A percentile compares a stretch with the other conserved stretches of the same genome.
These are phyloP conservation scores for Xylophagus ater DNA, from an alignment of 2,888 invertebrate species.

Conservation along the genomic window DNA sequence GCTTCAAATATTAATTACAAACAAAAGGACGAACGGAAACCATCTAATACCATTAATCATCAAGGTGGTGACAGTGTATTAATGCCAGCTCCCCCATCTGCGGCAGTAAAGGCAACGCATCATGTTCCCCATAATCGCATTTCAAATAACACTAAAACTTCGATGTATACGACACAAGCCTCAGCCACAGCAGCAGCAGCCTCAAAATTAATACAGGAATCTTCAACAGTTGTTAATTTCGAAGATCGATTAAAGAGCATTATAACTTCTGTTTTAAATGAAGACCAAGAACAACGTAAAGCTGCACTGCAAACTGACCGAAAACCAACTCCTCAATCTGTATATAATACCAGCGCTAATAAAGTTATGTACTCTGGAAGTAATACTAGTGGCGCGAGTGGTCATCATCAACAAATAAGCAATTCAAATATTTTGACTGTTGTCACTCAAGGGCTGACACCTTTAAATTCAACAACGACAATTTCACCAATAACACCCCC, in stretches of 20 bases:
- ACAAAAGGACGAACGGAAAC: slow-evolving; percentile 39
- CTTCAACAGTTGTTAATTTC: slow-evolving; percentile 77
- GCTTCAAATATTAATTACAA: slow-evolving; percentile 30
- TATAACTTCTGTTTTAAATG: slow-evolving; percentile 75
- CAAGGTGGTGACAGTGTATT: slow-evolving; percentile 28
- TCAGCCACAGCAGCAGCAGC: slow-evolving; percentile 11
- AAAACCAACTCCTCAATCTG: slow-evolving; percentile 23
- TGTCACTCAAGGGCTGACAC: slow-evolving; percentile 35
- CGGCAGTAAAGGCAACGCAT: slow-evolving; percentile 5
- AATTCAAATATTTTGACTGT: slow-evolving; percentile 31
- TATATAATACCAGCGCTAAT: too few relatives aligned
- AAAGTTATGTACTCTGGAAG: slow-evolving; percentile 10
- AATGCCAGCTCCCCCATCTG: slow-evolving; percentile 35
- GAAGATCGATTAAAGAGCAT: slow-evolving; percentile 82
- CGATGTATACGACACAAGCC: slow-evolving; percentile 1
- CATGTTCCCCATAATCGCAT: slow-evolving; percentile 5
- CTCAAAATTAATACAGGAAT: slow-evolving; percentile 42
- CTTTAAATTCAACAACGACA: slow-evolving; percentile 36
- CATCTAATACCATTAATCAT: slow-evolving; percentile 19
- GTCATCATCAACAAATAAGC: slow-evolving; percentile 23
- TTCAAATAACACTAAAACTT: slow-evolving; percentile 6
- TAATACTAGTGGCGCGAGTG: slow-evolving; percentile 39
- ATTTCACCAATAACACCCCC: slow-evolving; percentile 38
- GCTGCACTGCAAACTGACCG: slow-evolving; percentile 24
- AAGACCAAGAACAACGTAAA: slow-evolving; percentile 54